A percentile compares a stretch with the other conserved stretches of the same genome.
Evolutionary conservation across 1,140 invertebrate species (phyloP).

Genomic region (Cydia pomonella): DNA sequence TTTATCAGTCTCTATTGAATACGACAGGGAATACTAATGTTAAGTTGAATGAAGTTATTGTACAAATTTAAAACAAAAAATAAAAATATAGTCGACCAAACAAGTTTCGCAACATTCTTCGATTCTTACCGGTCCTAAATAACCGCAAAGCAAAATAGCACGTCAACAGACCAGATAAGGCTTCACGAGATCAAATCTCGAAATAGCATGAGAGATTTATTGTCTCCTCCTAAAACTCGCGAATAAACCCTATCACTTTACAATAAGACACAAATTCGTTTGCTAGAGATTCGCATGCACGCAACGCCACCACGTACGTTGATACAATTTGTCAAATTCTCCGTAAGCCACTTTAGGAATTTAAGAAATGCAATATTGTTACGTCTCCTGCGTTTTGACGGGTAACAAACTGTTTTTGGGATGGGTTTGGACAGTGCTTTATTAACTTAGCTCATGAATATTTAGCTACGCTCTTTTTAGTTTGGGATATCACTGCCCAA

Average conservation of each 20-base stretch:
- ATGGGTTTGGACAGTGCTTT: slow-evolving; percentile 10
- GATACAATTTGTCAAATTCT: slow-evolving; percentile 26
- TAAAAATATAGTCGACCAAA: not conserved
- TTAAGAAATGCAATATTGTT: slow-evolving; percentile 33
- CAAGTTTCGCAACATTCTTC: not conserved
- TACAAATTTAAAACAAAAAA: not conserved
- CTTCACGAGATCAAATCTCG: slow-evolving; percentile 24
- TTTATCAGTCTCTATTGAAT: no score
- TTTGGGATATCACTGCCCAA: not conserved
- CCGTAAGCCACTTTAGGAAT: slow-evolving; percentile 32
- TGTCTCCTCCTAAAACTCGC: not conserved
- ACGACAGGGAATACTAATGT: no score
- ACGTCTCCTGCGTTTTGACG: slow-evolving; percentile 14
- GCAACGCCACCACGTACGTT: slow-evolving; percentile 5
- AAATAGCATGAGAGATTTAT: slow-evolving; percentile 29
- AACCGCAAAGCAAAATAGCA: slow-evolving; percentile 29
- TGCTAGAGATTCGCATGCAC: not conserved
- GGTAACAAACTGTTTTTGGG: not conserved
- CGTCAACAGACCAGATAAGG: slow-evolving; percentile 27
- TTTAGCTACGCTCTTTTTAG: not conserved
- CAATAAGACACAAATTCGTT: slow-evolving; percentile 1
- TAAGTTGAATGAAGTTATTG: no score
- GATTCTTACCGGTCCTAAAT: not conserved
- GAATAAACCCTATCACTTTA: not conserved
- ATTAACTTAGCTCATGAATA: not conserved